These are phyloP conservation scores for Patella pellucida DNA, from an alignment of 2,888 invertebrate species.

Conservation along the genomic window DNA sequence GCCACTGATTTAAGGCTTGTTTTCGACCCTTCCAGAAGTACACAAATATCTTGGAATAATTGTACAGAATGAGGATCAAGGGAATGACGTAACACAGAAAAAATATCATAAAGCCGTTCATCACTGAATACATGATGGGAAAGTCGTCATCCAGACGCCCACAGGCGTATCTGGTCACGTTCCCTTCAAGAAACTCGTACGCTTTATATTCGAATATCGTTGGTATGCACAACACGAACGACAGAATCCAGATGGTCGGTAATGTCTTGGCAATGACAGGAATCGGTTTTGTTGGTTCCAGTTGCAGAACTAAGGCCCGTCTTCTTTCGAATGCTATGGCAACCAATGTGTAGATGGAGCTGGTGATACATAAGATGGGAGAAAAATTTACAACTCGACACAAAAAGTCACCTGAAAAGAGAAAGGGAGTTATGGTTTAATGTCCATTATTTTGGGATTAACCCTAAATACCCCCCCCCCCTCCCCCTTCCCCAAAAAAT, in stretches of 20 bases:
- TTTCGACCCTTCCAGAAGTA: slow-evolving; percentile 28
- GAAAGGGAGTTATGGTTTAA: too few species aligned
- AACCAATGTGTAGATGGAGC: slow-evolving; percentile 36
- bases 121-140: slow-evolving; percentile 20
- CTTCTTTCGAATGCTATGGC: slow-evolving; percentile 35
- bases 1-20: neutral
- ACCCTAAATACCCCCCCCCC: too few species aligned
- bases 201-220: slow-evolving; percentile 36
- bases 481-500: too few species aligned
- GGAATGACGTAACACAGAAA: slow-evolving; percentile 47
- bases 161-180: slow-evolving; percentile 15
- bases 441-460: too few species aligned
- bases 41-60: slow-evolving; percentile 31
- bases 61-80: slow-evolving; percentile 32
- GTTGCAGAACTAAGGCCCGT: slow-evolving; percentile 21
- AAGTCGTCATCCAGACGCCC: slow-evolving; percentile 16
- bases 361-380: slow-evolving; percentile 31
- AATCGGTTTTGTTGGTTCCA: slow-evolving; percentile 8
- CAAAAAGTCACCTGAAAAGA: slow-evolving; percentile 28
- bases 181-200: neutral
- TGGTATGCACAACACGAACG: slow-evolving; percentile 28
- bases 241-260: slow-evolving; percentile 25
- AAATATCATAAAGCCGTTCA: slow-evolving; percentile 42
- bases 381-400: slow-evolving; percentile 31
- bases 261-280: slow-evolving; percentile 17